Evolutionary conservation across 2,113 vertebrate species (phyloP), one percentile per base, ranked within the genome.

Genomic region (Mola mola): DNA sequence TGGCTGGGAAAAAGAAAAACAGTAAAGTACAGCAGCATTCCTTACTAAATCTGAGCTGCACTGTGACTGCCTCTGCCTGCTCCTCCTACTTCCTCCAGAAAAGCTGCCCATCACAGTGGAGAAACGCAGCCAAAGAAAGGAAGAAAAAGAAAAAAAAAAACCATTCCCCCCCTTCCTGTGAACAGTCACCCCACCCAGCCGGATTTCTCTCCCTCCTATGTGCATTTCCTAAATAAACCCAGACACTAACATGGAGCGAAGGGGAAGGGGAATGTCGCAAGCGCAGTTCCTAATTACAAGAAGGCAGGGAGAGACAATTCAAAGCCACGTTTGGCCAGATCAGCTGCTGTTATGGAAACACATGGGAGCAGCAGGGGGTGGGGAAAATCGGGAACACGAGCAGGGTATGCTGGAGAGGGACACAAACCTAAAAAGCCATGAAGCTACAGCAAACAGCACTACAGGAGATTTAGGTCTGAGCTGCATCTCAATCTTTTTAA

Each of bases 191-290:
- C 85, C 66, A 47, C 82, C 90, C 75, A 57, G 67, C 72, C 77
- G 60, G 84, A 89, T 86, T 82, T 87, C 88, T 82, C 82, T 84
- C 85, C 81, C 87, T 87, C 69, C 82, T 78, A 77, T 79, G 66
- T 82, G 66, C 83, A 89, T 86, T 90, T 92, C 89, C 90, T 87
- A 91, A 92, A 91, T 88, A 90, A 89, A 91, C 86, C 82, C 58
- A 62, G 37, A 79, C 75, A 82, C 59, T 31, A 80, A 80, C 41
- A 65, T 73, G 53, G 72, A 73, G 55, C 53, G 7, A 75, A 84
- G 78, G 67, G 67, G 84, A 85, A 82, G 84, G 81, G 80, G 76
- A 83, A 78, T 72, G 85, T 70, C 65, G 37, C 65, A 87, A 72
- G 83, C 70, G 53, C 46, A 46, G 68, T 58, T 78, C 65, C 71